Percentiles rank a stretch among this genome's conserved stretches.
Evolutionary conservation across 1,140 invertebrate species (phyloP).

Genomic region (Neotoxoptera formosana): DNA sequence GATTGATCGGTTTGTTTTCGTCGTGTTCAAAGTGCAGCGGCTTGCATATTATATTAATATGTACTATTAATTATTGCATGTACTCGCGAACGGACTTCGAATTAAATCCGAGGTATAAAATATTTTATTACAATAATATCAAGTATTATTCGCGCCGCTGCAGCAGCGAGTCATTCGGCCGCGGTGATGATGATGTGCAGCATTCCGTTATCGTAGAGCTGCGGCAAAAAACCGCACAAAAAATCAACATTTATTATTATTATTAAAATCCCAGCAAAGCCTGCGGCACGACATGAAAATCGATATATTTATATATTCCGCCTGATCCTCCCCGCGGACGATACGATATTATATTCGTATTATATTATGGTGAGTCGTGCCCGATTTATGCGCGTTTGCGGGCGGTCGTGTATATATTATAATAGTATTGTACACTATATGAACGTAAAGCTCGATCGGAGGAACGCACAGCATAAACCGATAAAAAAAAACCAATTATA

Average conservation of each 20-base stretch:
- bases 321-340: not conserved
- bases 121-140: too few relatives aligned
- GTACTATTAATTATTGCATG: too few relatives aligned
- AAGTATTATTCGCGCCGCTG: too few relatives aligned
- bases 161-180: too few relatives aligned
- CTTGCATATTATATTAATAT: too few relatives aligned
- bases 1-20: too few relatives aligned
- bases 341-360: not conserved
- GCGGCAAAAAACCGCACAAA: not conserved
- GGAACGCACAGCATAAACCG: not conserved
- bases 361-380: too few relatives aligned
- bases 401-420: not conserved
- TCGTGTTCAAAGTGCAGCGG: too few relatives aligned
- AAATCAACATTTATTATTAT: not conserved
- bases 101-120: too few relatives aligned
- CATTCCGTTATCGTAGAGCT: not conserved
- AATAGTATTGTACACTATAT: not conserved
- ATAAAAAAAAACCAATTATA: slow-evolving; percentile 18
- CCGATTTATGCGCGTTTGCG: not conserved
- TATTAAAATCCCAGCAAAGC: not conserved
- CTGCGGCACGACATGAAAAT: not conserved
- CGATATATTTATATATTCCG: not conserved
- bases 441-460: not conserved
- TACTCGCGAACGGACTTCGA: too few relatives aligned
- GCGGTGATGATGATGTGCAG: not conserved